Evolutionary conservation across 2,888 invertebrate genomes (phyloP).

Genomic region (Ferdinandea cuprea): DNA sequence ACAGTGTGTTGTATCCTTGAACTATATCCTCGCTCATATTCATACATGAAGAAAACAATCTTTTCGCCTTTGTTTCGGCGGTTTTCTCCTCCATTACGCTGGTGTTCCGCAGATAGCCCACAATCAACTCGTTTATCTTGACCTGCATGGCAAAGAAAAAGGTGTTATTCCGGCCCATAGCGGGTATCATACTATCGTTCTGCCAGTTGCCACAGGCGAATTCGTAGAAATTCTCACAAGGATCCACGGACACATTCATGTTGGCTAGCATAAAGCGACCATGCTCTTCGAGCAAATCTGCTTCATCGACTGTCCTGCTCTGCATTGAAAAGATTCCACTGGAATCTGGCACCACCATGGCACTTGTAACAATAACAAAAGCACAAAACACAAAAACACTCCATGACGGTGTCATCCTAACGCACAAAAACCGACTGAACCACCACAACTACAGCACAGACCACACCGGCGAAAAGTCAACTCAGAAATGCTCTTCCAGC

Average conservation of each 20-base stretch:
- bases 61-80: conserved; percentile 78
- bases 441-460: too few relatives aligned
- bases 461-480: conserved; percentile 62
- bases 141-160: conserved; percentile 78
- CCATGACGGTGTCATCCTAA: conserved; percentile 30
- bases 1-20: conserved; percentile 75
- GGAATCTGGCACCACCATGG: conserved; percentile 23
- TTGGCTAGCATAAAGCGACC: conserved; percentile 77
- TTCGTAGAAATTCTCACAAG: conserved; percentile 81
- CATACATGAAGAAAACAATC: conserved; percentile 78
- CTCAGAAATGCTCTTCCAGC: conserved; percentile 57
- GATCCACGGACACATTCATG: conserved; percentile 79
- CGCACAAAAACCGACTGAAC: neutral
- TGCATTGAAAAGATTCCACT: conserved; percentile 76
- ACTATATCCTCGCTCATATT: conserved; percentile 76
- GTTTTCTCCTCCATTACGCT: conserved; percentile 72
- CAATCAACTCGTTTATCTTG: conserved; percentile 77
- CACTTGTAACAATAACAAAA: neutral
- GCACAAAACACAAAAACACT: conserved; percentile 21
- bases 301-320: conserved; percentile 75
- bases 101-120: conserved; percentile 77
- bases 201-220: conserved; percentile 80
- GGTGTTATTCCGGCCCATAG: conserved; percentile 76
- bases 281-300: conserved; percentile 78
- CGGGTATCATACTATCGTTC: conserved; percentile 76